These are phyloP conservation scores for Orcinus orca DNA, from an alignment of 2,113 vertebrate genomes.

Conservation along the genomic window DNA sequence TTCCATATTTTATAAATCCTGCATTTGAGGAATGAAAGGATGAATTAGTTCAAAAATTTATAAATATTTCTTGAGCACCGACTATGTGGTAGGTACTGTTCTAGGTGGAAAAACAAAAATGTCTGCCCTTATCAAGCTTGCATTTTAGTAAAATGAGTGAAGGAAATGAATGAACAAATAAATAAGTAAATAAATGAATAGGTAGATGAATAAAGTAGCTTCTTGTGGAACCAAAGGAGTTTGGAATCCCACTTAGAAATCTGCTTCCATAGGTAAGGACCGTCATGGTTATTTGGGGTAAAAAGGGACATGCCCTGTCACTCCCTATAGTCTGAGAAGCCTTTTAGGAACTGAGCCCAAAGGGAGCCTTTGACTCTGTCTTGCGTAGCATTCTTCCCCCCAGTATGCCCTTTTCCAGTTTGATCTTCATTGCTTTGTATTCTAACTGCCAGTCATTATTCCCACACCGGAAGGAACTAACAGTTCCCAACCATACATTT, in stretches of 20 bases:
- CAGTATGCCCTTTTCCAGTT: background rate
- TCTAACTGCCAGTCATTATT: background rate
- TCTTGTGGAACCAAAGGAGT: background rate
- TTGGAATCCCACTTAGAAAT: background rate
- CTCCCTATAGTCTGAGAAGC: background rate
- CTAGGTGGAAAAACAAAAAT: background rate
- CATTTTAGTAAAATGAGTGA: slow-evolving; percentile 10
- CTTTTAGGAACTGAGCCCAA: background rate
- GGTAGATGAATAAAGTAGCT: background rate
- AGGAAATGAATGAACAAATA: background rate
- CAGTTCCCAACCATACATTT: background rate
- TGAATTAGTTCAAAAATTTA: background rate
- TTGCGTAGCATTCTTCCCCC: background rate
- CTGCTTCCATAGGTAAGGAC: background rate
- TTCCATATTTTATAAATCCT: background rate
- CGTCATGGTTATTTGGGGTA: background rate
- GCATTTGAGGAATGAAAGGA: background rate
- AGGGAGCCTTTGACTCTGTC: background rate
- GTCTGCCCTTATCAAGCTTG: background rate
- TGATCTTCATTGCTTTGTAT: background rate
- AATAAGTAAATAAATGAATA: background rate
- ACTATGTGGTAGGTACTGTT: background rate
- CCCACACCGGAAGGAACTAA: background rate
- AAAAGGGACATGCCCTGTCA: background rate
- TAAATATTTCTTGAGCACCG: background rate